Evolutionary conservation across 2,797 vertebrate genomes (phyloP), one percentile per base, ranked within the genome.

Genomic region (Platalea minor): DNA sequence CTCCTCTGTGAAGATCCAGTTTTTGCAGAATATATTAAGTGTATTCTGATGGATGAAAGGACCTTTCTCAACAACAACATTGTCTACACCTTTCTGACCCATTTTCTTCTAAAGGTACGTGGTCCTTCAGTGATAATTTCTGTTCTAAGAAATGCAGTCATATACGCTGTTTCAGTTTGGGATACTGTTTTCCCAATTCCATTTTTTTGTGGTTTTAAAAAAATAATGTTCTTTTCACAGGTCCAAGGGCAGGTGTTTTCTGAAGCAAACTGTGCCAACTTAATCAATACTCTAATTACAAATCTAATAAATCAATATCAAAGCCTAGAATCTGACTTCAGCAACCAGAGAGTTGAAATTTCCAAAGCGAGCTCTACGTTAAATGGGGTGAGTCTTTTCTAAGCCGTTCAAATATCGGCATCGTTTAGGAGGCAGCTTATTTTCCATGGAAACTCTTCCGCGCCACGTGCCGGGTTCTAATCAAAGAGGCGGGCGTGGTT

Each of bases 11-110:
- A 99, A 96, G 99, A 99, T 88, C 99, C 99, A 0, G 99, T 99
- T 63, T 99, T 99, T 95, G 99, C 99, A 85, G 99, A 99, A 96
- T 99, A 99, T 96, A 99, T 99, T 96, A 99, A 99, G 95, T 99
- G 99, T 87, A 99, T 99, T 97, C 98, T 99, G 96, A 99, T 99
- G 99, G 99, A 99, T 48, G 99, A 99, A 98, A 98, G 99, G 93
- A 98, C 98, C 79, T 99, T 99, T 91, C 98, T 99, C 80, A 99
- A 99, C 98, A 99, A 99, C 98, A 99, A 98, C 61, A 93, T 98
- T 68, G 99, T 99, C 11, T 99, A 99, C 92, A 99, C 99, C 81
- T 99, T 99, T 98, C 98, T 99, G 98, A 99, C 98, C 83, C 99
- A 99, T 97, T 99, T 99, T 97, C 98, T 99, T 92, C 98, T 99